Base-by-base conservation (phyloP, 1,140 invertebrate species). In the Maconellicoccus hirsutus region DNA sequence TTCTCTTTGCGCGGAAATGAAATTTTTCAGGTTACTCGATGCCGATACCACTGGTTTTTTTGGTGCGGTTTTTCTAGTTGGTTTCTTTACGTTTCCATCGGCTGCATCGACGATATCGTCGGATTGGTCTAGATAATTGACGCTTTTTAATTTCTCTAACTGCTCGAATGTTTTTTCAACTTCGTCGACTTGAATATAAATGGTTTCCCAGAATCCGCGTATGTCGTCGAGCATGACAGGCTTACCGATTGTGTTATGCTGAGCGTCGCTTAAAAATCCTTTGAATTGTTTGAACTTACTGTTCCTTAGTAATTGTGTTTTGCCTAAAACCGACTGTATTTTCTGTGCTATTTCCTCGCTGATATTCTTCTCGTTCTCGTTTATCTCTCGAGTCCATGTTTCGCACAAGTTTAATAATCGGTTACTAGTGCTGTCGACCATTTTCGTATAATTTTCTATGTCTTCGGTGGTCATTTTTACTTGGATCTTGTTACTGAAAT, bases 401-500 rank as follows among this genome's bases (percentile, higher is more conserved):
- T 66, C 61, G 25, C 61, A 66, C 21, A 66, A 66, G 10, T 66
- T 26, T 25, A 23, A 26, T 66, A 66, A 26, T 6, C 25, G 21
- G 25, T 66, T 19, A 66, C 61, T 26, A 19, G 61, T 66, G 25
- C 21, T 23, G 25, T 66, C 61, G 21, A 66, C 61, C 21, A 23
- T 66, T 25, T 66, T 66, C 61, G 3, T 23, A 66, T 66, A 66
- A 23, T 23, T 66, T 66, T 66, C 61, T 4, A 66, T 66, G 19
- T 66, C 61, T 66, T 66, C 61, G 61, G 61, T 66, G 22, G 19
- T 66, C 61, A 66, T 66, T 66, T 23, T 66, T 66, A 25, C 25
- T 66, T 19, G 61, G 10, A 25, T 66, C 61, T 66, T 66, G 14
- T 22, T 26, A 26, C 61, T 66, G 61, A 66, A 66, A 66, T 66